Evolutionary conservation across 2,888 invertebrate genomes (phyloP), one percentile per base, ranked within the genome.

Genomic region (Odontocerum albicorne): DNA sequence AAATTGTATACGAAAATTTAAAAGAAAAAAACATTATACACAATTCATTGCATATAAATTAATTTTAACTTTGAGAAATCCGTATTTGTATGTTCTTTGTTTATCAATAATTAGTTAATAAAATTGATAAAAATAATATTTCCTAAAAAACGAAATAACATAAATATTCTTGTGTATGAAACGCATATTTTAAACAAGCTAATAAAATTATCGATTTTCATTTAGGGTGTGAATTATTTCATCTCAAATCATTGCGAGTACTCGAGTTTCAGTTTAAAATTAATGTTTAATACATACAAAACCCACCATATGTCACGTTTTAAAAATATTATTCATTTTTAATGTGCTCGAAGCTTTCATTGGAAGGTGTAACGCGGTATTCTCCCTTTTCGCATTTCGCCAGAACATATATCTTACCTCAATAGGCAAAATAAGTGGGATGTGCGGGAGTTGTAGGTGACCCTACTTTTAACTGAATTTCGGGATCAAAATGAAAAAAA

Each of bases 251-350:
- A 49, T 35, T 10, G 19, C 27, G 32, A 36, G 21, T 33, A 42
- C 35, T 33, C 15, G 27, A 22, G 33, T 42, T 42, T 32, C 43
- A 36, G 15, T 35, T 10, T 33, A 20, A 20, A 46, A 46, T 46
- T 46, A 46, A 46, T 49, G 39, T 49, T 49, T 39, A 31, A 49
- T 27, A 39, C 39, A 31, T 38, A 16, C 19, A 45, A 52, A 52
- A 45, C 39, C 49, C 51, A 44, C 55, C 39, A 39, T 42, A 43
- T 55, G 59, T 59, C 59, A 59, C 59, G 59, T 56, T 56, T 49
- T 49, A 49, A 59, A 56, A 59, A 54, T 59, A 59, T 59, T 56
- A 59, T 59, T 59, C 59, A 59, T 59, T 56, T 59, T 59, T 59
- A 59, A 59, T 59, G 59, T 56, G 56, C 53, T 42, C 50, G 42